phyloP scores from a whole-genome alignment of 2,888 invertebrate genomes.

The Leistus spinibarbis region DNA sequence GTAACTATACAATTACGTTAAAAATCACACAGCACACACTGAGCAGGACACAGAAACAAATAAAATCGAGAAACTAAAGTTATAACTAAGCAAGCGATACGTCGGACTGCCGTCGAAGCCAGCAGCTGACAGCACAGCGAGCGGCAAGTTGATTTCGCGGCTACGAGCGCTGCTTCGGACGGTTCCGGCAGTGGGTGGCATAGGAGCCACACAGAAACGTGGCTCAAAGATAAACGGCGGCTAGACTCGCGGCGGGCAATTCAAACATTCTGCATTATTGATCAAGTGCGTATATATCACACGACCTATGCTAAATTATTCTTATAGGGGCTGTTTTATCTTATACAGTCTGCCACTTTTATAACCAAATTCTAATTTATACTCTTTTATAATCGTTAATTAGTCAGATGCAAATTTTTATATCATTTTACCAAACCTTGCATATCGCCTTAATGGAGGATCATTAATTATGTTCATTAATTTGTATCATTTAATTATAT shows the following conservation, averaged over 20 bases:
- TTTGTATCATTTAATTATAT: no score
- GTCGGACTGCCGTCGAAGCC: conserved; percentile 71
- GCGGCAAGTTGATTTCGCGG: conserved; percentile 49
- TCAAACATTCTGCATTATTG: conserved; percentile 55
- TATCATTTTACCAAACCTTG: no score
- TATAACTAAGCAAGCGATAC: conserved; percentile 58
- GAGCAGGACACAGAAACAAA: conserved; percentile 58
- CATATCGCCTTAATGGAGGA: no score
- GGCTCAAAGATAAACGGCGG: conserved; percentile 37
- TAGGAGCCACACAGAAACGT: conserved; percentile 40
- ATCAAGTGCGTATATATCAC: conserved; percentile 47
- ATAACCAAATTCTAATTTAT: neutral
- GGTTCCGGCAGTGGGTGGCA: conserved; percentile 50
- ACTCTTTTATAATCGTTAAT: no score
- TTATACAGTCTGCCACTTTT: neutral
- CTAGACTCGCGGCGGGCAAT: conserved; percentile 48
- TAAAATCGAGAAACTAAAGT: conserved; percentile 55
- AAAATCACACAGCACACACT: conserved; percentile 53
- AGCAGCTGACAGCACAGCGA: conserved; percentile 71
- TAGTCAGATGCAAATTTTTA: no score
- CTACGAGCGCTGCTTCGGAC: conserved; percentile 52
- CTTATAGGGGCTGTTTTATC: neutral
- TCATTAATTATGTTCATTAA: no score
- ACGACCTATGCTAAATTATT: neutral
- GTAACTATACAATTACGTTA: conserved; percentile 44